Conservation (phyloP, 2,888 invertebrate genomes). For the Eulithis testata region DNA sequence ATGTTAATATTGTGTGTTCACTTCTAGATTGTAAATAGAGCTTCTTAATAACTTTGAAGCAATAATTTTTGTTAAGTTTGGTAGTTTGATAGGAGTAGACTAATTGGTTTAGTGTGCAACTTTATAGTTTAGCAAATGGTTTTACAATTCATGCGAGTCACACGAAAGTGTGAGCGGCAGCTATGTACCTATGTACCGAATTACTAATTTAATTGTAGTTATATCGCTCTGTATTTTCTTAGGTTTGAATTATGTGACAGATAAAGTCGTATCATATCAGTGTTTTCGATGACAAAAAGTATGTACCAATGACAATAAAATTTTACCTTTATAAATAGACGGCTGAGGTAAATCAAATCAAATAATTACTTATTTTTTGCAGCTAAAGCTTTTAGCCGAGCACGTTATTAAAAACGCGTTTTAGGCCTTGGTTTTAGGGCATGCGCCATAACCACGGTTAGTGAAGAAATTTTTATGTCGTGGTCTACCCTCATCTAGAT, state of each 20-base stretch:
- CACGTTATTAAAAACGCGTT: no score
- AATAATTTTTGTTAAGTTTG: slow-evolving; percentile 78
- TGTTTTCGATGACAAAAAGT: no score
- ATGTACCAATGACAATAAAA: no score
- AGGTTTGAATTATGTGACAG: background rate
- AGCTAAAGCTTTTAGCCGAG: no score
- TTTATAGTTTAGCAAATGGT: slow-evolving; percentile 5
- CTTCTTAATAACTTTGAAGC: slow-evolving; percentile 61
- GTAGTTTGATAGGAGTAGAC: slow-evolving; percentile 55
- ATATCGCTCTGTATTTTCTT: background rate
- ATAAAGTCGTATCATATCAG: background rate
- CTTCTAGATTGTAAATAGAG: slow-evolving; percentile 53
- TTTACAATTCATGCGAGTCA: background rate
- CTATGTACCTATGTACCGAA: slow-evolving; percentile 5
- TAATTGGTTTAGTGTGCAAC: slow-evolving; percentile 36
- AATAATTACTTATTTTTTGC: no score
- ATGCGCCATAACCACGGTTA: no score
- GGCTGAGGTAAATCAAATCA: no score
- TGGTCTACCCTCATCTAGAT: no score
- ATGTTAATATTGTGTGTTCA: slow-evolving; percentile 70
- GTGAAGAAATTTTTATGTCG: no score
- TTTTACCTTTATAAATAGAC: no score
- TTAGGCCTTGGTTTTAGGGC: no score
- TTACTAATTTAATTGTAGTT: slow-evolving; percentile 12
- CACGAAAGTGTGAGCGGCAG: background rate